Evolutionary conservation across 2,888 invertebrate species (phyloP), one percentile per base, ranked within the genome.

Genomic region (Dicyrtomina minuta): DNA sequence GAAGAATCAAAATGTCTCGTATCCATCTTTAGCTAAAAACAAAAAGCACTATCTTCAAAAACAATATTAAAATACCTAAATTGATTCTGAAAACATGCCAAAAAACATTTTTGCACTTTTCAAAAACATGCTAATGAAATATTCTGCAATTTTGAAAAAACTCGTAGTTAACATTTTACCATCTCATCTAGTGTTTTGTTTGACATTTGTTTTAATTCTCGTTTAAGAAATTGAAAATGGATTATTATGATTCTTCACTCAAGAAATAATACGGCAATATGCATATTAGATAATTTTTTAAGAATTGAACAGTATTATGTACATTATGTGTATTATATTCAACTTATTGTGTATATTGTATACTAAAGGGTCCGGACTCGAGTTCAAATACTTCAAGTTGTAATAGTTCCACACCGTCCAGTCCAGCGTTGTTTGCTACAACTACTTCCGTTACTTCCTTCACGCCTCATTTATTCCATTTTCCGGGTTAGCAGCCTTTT

Each of bases 351-450:
- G n/a, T n/a, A n/a, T n/a, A n/a, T n/a, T n/a, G n/a, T n/a, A n/a
- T n/a, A n/a, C n/a, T n/a, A n/a, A n/a, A 77, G 76, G 85, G 88
- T 61, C 90, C 89, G 26, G 93, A 94, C 83, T 93, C 92, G 76
- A 92, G 93, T 82, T 95, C 95, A 51, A 94, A 92, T 81, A 93
- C 94, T 67, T 96, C 96, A 67, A 96, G 95, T 82, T 96, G 95
- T 84, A 96, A 95, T 84, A 95, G 94, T 82, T 96, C 96, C 70
- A 93, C 95, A 73, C 96, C 96, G 73, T 96, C 96, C 78, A 95
- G 94, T 81, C 96, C 97, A 61, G 95, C 94, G 78, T 85, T 83
- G 56, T 79, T 89, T 79, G 78, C 79, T 67, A 76, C 79, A 58
- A 78, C 79, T 68, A 76, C 79, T 58, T 78, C 79, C 20, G 71